phyloP scores from a whole-genome alignment of 2,113 vertebrate genomes.

The Zosterops borbonicus region DNA sequence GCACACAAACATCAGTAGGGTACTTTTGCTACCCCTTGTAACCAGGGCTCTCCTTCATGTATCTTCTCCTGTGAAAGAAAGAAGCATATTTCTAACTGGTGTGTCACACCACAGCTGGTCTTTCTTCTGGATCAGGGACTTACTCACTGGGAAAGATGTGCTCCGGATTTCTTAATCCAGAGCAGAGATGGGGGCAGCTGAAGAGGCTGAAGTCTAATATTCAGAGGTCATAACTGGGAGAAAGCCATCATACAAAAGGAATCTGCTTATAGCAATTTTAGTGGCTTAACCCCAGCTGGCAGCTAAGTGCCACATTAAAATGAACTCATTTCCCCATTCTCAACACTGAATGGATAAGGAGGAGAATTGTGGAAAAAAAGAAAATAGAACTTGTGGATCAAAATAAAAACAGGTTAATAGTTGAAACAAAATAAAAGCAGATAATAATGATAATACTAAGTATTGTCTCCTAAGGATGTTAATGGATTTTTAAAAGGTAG shows the following conservation, averaged over 20 bases:
- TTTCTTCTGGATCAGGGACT: neutral
- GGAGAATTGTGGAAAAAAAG: rapidly evolving
- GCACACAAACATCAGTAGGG: neutral
- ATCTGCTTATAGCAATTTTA: neutral
- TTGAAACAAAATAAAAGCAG: neutral
- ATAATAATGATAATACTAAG: no score
- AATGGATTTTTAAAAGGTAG: neutral
- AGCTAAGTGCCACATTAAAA: neutral
- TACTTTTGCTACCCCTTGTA: neutral
- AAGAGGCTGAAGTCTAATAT: neutral
- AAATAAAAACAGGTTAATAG: neutral
- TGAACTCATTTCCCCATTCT: neutral
- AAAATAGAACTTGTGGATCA: neutral
- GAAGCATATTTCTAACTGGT: neutral
- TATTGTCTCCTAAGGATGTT: neutral
- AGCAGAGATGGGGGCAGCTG: neutral
- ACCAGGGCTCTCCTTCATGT: neutral
- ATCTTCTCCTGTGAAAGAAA: neutral
- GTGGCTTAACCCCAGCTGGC: neutral
- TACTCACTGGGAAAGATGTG: neutral
- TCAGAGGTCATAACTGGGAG: neutral
- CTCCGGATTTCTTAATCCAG: neutral
- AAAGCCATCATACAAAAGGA: neutral
- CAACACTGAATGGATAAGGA: neutral
- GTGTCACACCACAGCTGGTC: neutral